Base-by-base conservation (phyloP, 2,113 vertebrate genomes). In the Channa maculata region DNA sequence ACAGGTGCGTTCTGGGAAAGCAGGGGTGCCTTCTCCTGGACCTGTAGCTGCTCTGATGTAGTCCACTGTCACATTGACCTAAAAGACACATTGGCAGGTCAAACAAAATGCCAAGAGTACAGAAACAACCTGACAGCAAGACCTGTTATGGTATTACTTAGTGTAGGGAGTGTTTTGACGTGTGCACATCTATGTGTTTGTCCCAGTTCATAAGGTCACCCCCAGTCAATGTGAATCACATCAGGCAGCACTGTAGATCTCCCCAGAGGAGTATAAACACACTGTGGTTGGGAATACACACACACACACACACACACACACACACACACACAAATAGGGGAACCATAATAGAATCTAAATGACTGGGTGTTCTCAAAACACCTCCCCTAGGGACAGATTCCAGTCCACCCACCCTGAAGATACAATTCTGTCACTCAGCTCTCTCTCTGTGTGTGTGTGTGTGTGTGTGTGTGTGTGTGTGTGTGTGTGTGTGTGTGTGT, bases 51-150 rank as follows among this genome's bases (percentile, higher is more conserved):
- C 95, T 82, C 97, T 94, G 92, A 99, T 99, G 94, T 99, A 99
- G 92, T 98, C 98, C 58, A 99, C 97, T 0, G 93, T 97, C 83
- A 99, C 96, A 3, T 95, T 98, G 91, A 99, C 97, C 97, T 98
- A 36, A 0, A 24, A 1, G 39, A 46, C 33, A 45, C 8, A 49
- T 0, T 71, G 41, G 43, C 37, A 36, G 52, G 90, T 86, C 34
- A 65, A 61, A 64, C 71, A 63, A 55, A 5, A 45, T 14, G 15
- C 5, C 45, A 55, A 63, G 54, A 79, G 44, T 2, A 50, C n/a
- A 6, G 11, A 65, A 61, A 69, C 62, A 48, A 24, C 24, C 24
- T 24, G 15, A 79, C 55, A 39, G 57, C 50, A 77, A 77, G 55
- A 63, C 5, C 13, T 11, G 60, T 78, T 80, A 63, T 9, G 6